Evolutionary conservation across 2,113 vertebrate species (phyloP).

Genomic region (Nicator chloris): DNA sequence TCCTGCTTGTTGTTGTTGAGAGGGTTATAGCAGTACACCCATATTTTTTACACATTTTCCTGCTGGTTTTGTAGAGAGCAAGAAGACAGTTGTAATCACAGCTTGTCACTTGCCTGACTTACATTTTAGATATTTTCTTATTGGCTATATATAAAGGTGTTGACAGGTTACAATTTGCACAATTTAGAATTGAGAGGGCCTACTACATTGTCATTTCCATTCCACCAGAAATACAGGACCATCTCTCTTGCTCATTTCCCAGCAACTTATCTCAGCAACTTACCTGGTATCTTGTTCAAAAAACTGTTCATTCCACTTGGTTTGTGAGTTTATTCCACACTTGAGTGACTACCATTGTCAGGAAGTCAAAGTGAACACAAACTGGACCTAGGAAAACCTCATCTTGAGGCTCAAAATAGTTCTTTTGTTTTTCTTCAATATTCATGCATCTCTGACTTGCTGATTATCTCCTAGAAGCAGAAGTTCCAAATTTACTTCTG

Average conservation of each 20-base stretch:
- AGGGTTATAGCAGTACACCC: neutral
- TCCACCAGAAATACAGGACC: neutral
- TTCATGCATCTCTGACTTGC: neutral
- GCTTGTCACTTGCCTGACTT: neutral
- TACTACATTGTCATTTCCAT: neutral
- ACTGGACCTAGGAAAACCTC: neutral
- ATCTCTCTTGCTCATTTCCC: neutral
- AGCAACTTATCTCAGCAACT: neutral
- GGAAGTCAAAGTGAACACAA: neutral
- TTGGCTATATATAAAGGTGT: neutral
- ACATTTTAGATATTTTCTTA: neutral
- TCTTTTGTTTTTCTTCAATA: slow-evolving; percentile 27
- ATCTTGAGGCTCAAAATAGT: slow-evolving; percentile 4
- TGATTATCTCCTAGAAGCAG: slow-evolving; percentile 12
- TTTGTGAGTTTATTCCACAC: neutral
- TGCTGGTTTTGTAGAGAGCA: neutral
- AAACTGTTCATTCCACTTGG: neutral
- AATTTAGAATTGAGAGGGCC: neutral
- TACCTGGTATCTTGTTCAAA: neutral
- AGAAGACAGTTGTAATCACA: neutral
- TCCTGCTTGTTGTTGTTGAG: neutral
- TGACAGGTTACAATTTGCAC: neutral
- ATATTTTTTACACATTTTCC: neutral
- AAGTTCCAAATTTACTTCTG: slow-evolving; percentile 26
- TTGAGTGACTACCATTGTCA: neutral